phyloP scores from a whole-genome alignment of 2,888 invertebrate species.

The Bembecia ichneumoniformis region DNA sequence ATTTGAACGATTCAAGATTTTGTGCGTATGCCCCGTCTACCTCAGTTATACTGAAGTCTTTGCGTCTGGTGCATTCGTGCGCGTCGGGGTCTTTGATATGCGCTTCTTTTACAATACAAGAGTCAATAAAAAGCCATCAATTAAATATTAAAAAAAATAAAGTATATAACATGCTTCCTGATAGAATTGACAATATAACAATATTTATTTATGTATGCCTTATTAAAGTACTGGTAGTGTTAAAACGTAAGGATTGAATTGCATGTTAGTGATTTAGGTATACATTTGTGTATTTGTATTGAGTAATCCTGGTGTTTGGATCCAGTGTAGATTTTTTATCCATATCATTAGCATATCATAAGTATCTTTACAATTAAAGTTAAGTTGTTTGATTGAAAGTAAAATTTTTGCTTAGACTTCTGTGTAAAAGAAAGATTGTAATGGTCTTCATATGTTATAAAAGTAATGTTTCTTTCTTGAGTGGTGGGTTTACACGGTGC shows the following conservation, averaged over 20 bases:
- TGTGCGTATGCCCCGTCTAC: too few relatives aligned
- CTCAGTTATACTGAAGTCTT: too few relatives aligned
- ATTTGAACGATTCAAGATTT: too few relatives aligned
- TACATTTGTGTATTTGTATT: slow-evolving; percentile 17
- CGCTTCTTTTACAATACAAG: slow-evolving; percentile 6
- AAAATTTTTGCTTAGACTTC: slow-evolving; percentile 19
- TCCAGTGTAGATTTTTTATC: slow-evolving; percentile 67
- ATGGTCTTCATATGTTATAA: too few relatives aligned
- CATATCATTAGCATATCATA: slow-evolving; percentile 71
- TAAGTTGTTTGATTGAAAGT: background rate
- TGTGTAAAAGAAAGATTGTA: too few relatives aligned
- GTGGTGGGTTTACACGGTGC: too few relatives aligned
- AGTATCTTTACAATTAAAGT: slow-evolving; percentile 8
- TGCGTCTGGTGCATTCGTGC: too few relatives aligned
- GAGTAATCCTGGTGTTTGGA: slow-evolving; percentile 36
- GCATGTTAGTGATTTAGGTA: slow-evolving; percentile 48
- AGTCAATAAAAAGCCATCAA: slow-evolving; percentile 57
- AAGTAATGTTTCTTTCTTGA: too few relatives aligned
- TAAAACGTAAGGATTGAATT: slow-evolving; percentile 47
- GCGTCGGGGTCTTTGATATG: too few relatives aligned
- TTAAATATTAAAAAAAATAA: slow-evolving; percentile 40
- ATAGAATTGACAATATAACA: slow-evolving; percentile 68
- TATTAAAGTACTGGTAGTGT: slow-evolving; percentile 62
- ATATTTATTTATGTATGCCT: slow-evolving; percentile 66
- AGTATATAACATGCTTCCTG: slow-evolving; percentile 59